phyloP scores from a whole-genome alignment of 2,888 invertebrate genomes.

The Fragum sueziense region DNA sequence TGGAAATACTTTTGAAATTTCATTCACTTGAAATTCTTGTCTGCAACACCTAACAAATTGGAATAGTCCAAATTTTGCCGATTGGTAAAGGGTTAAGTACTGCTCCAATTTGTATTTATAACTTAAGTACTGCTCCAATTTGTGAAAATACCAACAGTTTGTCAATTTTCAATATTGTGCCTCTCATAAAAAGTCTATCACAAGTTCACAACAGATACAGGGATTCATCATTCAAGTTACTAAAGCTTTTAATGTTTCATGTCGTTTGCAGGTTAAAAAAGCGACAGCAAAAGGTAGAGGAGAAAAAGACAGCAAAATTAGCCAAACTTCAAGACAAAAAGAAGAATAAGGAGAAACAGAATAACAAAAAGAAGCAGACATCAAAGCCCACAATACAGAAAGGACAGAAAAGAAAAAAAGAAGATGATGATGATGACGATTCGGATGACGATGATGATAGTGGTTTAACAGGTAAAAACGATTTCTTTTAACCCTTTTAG shows the following conservation, averaged over 20 bases:
- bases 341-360: conserved; percentile 34
- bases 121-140: not conserved
- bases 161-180: not conserved
- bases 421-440: not conserved
- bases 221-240: not conserved
- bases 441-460: conserved; percentile 1
- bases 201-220: not conserved
- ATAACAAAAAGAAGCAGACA: not conserved
- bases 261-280: conserved; percentile 44
- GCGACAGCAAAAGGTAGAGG: conserved; percentile 38
- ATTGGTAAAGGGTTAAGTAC: no score
- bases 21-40: no score
- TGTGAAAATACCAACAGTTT: not conserved
- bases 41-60: no score
- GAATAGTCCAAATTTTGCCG: no score
- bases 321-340: conserved; percentile 40
- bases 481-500: no score
- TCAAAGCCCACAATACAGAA: not conserved
- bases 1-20: no score
- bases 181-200: not conserved
- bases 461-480: not conserved
- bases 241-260: not conserved
- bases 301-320: conserved; percentile 33
- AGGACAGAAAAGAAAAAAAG: conserved; percentile 13
- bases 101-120: not conserved